These are phyloP conservation scores for Acipenser transmontanus DNA, from an alignment of 2,797 vertebrate genomes.

Conservation along the genomic window DNA sequence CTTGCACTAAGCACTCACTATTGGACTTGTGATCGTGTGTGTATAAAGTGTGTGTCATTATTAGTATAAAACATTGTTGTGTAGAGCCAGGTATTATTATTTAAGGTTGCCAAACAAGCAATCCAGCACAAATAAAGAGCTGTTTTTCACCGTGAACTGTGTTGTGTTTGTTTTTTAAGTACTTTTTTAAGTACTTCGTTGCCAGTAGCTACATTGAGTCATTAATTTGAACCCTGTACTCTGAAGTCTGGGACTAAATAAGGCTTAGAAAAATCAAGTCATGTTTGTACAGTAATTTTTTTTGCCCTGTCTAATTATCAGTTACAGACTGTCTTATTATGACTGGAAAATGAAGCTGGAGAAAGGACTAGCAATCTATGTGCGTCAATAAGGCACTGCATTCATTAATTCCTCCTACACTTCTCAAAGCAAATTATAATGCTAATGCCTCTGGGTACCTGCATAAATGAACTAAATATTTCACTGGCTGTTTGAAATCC, in stretches of 20 bases:
- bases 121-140: too few relatives aligned
- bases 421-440: conserved; percentile 41
- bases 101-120: too few relatives aligned
- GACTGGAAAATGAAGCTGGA: conserved; percentile 21
- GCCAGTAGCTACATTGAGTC: too few relatives aligned
- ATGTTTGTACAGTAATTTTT: conserved; percentile 51
- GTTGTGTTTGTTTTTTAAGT: too few relatives aligned
- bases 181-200: too few relatives aligned
- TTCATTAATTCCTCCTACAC: conserved; percentile 61
- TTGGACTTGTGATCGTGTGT: too few relatives aligned
- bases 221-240: too few relatives aligned
- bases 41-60: too few relatives aligned
- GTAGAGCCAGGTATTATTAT: too few relatives aligned
- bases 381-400: conserved; percentile 58
- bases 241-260: not conserved
- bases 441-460: conserved; percentile 42
- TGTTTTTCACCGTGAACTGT: too few relatives aligned
- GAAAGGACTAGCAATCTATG: conserved; percentile 34
- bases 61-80: too few relatives aligned
- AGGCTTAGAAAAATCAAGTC: conserved; percentile 11
- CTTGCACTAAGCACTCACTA: too few relatives aligned
- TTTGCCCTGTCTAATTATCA: conserved; percentile 40
- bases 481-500: conserved; percentile 31
- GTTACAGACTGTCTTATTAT: conserved; percentile 16
- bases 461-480: conserved; percentile 23